Evolutionary conservation across 2,888 invertebrate species (phyloP), one percentile per base, ranked within the genome.

Genomic region (Erpobdella octoculata): DNA sequence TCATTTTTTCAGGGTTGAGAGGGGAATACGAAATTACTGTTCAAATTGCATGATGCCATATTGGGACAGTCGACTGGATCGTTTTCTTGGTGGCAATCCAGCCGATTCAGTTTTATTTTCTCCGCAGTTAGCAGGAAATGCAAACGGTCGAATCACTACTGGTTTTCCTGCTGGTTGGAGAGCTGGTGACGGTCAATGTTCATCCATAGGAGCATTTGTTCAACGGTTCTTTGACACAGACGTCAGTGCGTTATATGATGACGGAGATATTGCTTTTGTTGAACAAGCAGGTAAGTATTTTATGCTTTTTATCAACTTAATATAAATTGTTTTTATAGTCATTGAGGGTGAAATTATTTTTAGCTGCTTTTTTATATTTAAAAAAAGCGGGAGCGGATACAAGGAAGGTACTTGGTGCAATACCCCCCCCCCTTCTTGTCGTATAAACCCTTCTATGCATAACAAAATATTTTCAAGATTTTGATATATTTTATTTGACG

Each of bases 141-240:
- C 78, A 1, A 76, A 78, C n/a, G 82, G 82, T 1, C 75, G 76
- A 6, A 80, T 83, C 6, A 74, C 68, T 4, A 76, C 75, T 33
- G 82, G 83, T 2, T 80, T 81, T 0, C 81, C 81, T 65, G 75
- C 77, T 28, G 75, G 78, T 71, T 83, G 82, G 81, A 33, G 21
- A n/a, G 31, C 46, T 18, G 28, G 46, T 28, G 67, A 46, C 25
- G 25, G 21, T 8, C 21, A 33, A 4, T 67, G 67, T 41, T 31
- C 21, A 15, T 5, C 15, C 46, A 41, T 38, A 12, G 21, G 46
- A 8, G 25, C 36, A 0, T 46, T 28, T 1, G 15, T 67, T 12
- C 31, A 12, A 9, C 38, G 67, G 9, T 46, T 28, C 25, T 15
- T 67, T 28, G 31, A 15, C 3, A 41, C 37, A 41, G n/a, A 67